phyloP scores from a whole-genome alignment of 1,140 invertebrate genomes.

The Drosophila lacertosa region DNA sequence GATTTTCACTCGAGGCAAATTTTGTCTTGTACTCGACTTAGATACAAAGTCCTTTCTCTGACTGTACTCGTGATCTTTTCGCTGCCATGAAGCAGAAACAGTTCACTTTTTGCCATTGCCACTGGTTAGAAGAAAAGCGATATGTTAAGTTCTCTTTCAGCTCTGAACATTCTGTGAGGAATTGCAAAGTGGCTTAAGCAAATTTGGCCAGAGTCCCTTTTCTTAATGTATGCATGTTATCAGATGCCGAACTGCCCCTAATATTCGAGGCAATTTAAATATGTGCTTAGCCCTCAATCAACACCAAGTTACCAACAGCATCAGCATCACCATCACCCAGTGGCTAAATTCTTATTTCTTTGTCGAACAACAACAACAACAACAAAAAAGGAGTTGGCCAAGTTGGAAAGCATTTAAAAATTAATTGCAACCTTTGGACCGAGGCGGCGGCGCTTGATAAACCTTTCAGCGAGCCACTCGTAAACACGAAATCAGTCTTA shows the following conservation, averaged over 20 bases:
- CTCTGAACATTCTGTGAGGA: background rate
- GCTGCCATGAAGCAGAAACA: no score
- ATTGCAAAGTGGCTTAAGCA: background rate
- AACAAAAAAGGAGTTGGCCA: slow-evolving; percentile 17
- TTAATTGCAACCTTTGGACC: slow-evolving; percentile 53
- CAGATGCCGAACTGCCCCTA: background rate
- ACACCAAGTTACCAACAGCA: slow-evolving; percentile 20
- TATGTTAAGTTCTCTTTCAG: no score
- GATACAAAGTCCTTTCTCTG: no score
- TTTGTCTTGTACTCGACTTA: no score
- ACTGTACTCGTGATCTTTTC: no score
- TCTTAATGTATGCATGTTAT: background rate
- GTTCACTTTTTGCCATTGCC: no score
- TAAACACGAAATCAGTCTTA: slow-evolving; percentile 7
- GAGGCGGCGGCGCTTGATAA: slow-evolving; percentile 41
- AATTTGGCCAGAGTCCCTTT: background rate
- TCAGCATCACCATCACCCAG: no score
- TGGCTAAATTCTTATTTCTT: slow-evolving; percentile 34
- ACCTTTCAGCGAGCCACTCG: slow-evolving; percentile 43
- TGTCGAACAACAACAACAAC: slow-evolving; percentile 10
- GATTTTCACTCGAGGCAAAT: no score
- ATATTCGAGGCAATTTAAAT: slow-evolving; percentile 5
- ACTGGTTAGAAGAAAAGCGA: no score
- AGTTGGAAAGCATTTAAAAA: slow-evolving; percentile 71
- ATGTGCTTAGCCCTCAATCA: slow-evolving; percentile 43